Base-by-base conservation (phyloP, 2,797 vertebrate genomes). In the Erethizon dorsatum region DNA sequence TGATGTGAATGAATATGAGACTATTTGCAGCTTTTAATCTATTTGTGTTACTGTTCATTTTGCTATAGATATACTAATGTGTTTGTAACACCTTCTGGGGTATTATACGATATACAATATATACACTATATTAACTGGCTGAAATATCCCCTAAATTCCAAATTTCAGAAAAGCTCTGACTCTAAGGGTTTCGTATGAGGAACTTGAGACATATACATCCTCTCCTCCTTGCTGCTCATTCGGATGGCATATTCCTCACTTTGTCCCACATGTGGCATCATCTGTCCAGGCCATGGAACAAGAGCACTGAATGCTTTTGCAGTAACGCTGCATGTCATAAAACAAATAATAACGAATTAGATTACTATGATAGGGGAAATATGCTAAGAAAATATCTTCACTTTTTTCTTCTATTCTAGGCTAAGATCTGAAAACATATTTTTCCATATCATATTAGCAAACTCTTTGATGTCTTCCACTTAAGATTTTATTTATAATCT, bases 391-490 rank as follows among this genome's bases (percentile, higher is more conserved):
- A 80, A 63, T 56, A 90, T 41, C 3, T 91, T 67, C 45, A 47
- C 73, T 83, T 56, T 89, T 95, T 83, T 83, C 47, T 84, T 83
- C 20, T 13, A 31, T 87, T 22, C 13, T 45, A 69, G 33, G 50
- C 90, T 89, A 28, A 77, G 83, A 91, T 82, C 47, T 7, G 50
- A 91, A 96, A 85, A 9, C 9, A 86, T 91, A 92, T 93, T 78
- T 26, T 91, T 41, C 83, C 57, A 85, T 4, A 63, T 3, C 50
- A 73, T 47, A 73, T 15, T 80, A 24, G 47, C 71, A 84, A 83
- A 59, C n/a, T 83, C 33, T 82, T 56, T 45, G 75, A 69, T 26
- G 47, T 82, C 54, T 18, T 57, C 31, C 69, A 82, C 54, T 20
- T 69, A 86, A 91, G 77, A 37, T 82, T 28, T 13, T 31, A 67